Base-by-base conservation (phyloP, 2,888 invertebrate species). In the Dryobotodes eremita region DNA sequence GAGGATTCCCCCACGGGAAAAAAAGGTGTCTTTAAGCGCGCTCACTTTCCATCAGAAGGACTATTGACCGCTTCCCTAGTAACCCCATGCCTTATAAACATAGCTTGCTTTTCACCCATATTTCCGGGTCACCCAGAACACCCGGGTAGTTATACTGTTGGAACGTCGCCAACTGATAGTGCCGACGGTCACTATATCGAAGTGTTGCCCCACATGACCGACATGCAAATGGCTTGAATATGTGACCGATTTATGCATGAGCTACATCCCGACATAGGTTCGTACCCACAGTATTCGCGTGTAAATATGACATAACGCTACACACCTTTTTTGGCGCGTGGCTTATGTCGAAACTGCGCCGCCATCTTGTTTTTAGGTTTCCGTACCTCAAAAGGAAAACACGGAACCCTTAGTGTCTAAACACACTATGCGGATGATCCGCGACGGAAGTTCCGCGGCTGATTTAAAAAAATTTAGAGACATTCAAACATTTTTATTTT, bases 111-210 rank as follows among this genome's bases (percentile, higher is more conserved):
- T 66, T 65, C 53, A 64, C 57, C 80, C 69, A 57, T 62, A 65
- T 42, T 64, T 53, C 80, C 69, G 69, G 76, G 48, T 69, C 48
- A 73, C 76, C 66, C 53, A n/a, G 61, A 65, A 57, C 36, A 73
- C 5, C 71, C 57, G 69, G 71, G 48, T 70, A 50, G n/a, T 82
- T 81, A 82, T 82, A 75, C 79, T 31, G 73, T 88, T 88, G 88
- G 87, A 75, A 59, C 64, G 42, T 20, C 17, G 88, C 88, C 88
- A 88, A 69, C 68, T 76, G 86, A 81, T 85, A 81, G 71, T 73
- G 73, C 57, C 65, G 59, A 57, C 71, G 79, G 80, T 82, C 73
- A 79, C 66, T 66, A 80, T 74, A 71, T 50, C 69, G 70, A 66
- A 42, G 66, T 79, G 66, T 75, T 77, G 87, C 82, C 84, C 82